These are phyloP conservation scores for Caerostris darwini DNA, from an alignment of 1,140 invertebrate species.

Conservation along the genomic window DNA sequence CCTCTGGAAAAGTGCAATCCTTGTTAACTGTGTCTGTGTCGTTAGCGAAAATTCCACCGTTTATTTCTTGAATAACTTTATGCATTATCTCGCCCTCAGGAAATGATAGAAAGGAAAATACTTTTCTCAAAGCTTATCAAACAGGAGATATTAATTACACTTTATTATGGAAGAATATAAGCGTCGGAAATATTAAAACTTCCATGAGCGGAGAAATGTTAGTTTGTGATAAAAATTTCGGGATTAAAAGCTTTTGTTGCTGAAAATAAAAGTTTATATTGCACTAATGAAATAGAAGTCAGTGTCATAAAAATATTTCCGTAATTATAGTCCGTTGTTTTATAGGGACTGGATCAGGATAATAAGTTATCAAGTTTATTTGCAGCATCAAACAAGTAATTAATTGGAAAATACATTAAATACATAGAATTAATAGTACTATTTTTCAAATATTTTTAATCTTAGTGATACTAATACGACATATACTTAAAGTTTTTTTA, in stretches of 20 bases:
- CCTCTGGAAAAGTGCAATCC: neutral
- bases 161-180: neutral
- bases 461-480: no score
- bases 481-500: no score
- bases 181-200: neutral
- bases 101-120: neutral
- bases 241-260: neutral
- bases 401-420: no score
- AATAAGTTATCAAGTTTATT: no score
- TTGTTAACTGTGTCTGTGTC: constrained; percentile 12
- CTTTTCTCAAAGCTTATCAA: neutral
- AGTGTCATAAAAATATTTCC: no score
- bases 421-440: no score
- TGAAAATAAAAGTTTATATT: no score
- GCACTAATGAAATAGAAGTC: no score
- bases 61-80: neutral
- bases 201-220: neutral
- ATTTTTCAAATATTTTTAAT: no score
- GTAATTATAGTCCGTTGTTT: no score
- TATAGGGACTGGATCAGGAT: no score
- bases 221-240: neutral
- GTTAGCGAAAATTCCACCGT: constrained; percentile 22
- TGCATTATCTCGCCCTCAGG: neutral
- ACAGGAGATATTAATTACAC: neutral
- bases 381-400: no score